Base-by-base conservation (phyloP, 2,113 vertebrate species). In the Pangasianodon gigas region DNA sequence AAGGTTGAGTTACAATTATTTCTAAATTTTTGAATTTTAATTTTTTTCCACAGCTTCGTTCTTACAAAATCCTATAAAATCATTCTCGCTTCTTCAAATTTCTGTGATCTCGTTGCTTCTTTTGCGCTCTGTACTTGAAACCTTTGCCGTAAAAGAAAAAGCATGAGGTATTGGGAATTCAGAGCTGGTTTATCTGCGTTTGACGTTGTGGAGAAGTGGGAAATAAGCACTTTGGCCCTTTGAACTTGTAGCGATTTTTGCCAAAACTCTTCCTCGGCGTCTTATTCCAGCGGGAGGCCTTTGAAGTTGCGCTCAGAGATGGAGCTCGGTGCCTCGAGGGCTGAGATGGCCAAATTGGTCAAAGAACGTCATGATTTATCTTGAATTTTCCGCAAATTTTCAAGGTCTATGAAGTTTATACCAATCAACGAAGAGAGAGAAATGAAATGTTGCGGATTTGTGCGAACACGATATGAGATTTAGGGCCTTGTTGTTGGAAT, bases 251-350 rank as follows among this genome's bases (percentile, higher is more conserved):
- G 71, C 8, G n/a, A 60, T 69, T 65, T 6, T 56, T 52, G 29
- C 79, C 51, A 41, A 60, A 80, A 86, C 26, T 48, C 32, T 65
- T 91, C 46, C 48, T 7, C 32, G 0, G 7, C 13, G 26, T 87
- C 46, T 65, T 75, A 89, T 83, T 89, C 46, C n/a, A 89, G 79
- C 32, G 2, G 37, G 67, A 51, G 67, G 81, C 54, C 54, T 91
- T 91, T 86, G 79, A 91, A 91, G 90, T 87, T 83, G 52, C 19
- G 18, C 74, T 67, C 46, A 6, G 77, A 58, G 85, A 90, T 32
- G n/a, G 60, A 58, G 37, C n/a, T 58, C 82, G 7, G 67, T 81
- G 77, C 37, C 82, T 71, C n/a, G 51, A 41, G 67, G 87, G 65
- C 67, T 2, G 41, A 69, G 19, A 74, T 24, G 16, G 41, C 54